Base-by-base conservation (phyloP, 2,113 vertebrate species). In the Cromileptes altivelis region DNA sequence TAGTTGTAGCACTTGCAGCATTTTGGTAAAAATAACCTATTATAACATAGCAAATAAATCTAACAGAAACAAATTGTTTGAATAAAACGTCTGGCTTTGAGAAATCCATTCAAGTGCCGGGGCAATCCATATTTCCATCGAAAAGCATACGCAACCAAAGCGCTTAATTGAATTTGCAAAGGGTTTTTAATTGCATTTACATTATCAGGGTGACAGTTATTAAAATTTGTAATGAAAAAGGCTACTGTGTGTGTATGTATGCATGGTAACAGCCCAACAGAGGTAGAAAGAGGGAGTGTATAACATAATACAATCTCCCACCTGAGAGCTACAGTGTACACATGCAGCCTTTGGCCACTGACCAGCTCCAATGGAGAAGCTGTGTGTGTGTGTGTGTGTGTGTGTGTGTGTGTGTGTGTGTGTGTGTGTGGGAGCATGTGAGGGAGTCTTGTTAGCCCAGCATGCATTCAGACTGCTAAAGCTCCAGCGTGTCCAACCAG, bases 251-350 rank as follows among this genome's bases (percentile, higher is more conserved):
- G 42, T 33, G 3, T 37, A 21, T 68, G 45, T 47, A 23, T 10
- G 9, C 76, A 74, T 82, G 63, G 67, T 30, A 18, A 60, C 60
- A 50, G 57, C 82, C 65, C 60, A 75, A 47, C n/a, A 45, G 49
- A 69, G 52, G 57, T 61, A 12, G 11, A 7, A 37, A 50, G 47
- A n/a, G 2, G 4, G 30, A 42, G 19, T 25, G 53, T 64, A 78
- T 75, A 30, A 30, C 30, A 30, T 30, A 61, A 82, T 72, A 57
- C 84, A 56, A 45, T 60, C 42, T 67, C 0, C 0, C 63, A 85
- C 71, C 80, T 78, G 69, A 50, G 52, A 78, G 52, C 62, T 50
- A 57, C 53, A 40, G 47, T 62, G 70, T 67, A 62, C 71, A 76
- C 70, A 57, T 21, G 60, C 60, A 42, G 62, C 55, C 17, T 78